Evolutionary conservation across 2,113 vertebrate species (phyloP).

Genomic region (Ivindomyrus marchei): DNA sequence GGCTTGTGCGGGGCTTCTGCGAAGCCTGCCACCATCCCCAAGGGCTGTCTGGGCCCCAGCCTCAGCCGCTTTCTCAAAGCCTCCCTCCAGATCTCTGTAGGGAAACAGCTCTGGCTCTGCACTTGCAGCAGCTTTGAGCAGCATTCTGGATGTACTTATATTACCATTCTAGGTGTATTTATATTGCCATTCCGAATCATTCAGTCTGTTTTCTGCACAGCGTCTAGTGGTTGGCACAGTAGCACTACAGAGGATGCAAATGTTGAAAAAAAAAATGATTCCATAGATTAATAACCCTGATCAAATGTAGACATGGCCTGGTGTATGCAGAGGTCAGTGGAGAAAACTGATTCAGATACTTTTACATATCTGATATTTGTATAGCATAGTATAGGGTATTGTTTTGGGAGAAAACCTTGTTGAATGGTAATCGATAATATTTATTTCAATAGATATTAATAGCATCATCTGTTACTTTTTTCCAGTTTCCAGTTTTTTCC

Average conservation of each 20-base stretch:
- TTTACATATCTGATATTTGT: not conserved
- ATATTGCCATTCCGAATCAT: constrained; percentile 24
- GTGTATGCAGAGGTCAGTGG: not conserved
- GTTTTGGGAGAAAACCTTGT: not conserved
- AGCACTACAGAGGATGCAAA: not conserved
- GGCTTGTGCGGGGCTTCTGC: constrained; percentile 5
- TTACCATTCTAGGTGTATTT: constrained; percentile 5
- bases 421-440: not conserved
- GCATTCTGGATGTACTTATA: not conserved
- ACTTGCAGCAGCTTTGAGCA: constrained; percentile 2
- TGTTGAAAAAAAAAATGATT: not conserved
- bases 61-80: constrained; percentile 32
- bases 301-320: not conserved
- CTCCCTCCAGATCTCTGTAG: constrained; percentile 30
- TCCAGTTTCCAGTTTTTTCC: not conserved
- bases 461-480: not conserved
- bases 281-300: not conserved
- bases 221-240: not conserved
- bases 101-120: constrained; percentile 20
- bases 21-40: not conserved
- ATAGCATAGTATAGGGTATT: not conserved
- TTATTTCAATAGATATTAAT: not conserved
- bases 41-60: constrained; percentile 28
- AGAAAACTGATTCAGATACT: not conserved
- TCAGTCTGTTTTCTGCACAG: constrained; percentile 4